Evolutionary conservation across 1,140 invertebrate species (phyloP), one percentile per base, ranked within the genome.

Genomic region (Harpegnathos saltator): DNA sequence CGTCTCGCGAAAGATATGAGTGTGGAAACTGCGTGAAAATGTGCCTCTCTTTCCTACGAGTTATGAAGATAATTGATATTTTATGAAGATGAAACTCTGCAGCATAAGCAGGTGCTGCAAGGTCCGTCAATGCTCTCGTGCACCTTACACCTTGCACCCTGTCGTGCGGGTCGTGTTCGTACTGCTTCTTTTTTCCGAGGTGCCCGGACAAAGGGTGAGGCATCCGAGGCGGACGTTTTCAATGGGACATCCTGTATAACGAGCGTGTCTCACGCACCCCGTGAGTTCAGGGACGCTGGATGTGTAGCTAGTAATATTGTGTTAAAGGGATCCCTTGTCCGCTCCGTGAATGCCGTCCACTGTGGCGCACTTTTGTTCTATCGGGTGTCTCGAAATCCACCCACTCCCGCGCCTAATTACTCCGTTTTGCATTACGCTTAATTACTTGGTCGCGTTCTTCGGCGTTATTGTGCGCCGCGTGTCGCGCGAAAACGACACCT

Each of bases 311-410:
- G 88, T 90, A 90, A 91, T 90, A 85, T 87, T 86, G 86, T 86
- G 88, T 91, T 91, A 90, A 91, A 91, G 85, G 66, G 80, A 48
- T 85, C 87, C 89, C 88, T 91, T 90, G 91, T 91, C 84, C 85
- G 89, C 82, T 77, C 80, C 83, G 74, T 91, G 89, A 91, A 90
- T 91, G 83, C 82, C 72, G 68, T 88, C 83, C 82, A 89, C 85
- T 87, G 82, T 90, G 75, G 85, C 78, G 71, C 59, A 85, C 80
- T 85, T 89, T 88, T 89, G 86, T 86, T 71, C 61, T 73, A 86
- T 33, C 80, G 81, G 74, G 75, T 89, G 87, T 77, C 56, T 75
- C 81, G 50, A 56, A 71, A 80, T 69, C 33, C 63, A 29, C 59
- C 14, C n/a, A 48, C 29, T 59, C 14, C 22, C 12, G 14, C 22